Evolutionary conservation across 2,113 vertebrate species (phyloP).

Genomic region (Corynorhinus townsendii): DNA sequence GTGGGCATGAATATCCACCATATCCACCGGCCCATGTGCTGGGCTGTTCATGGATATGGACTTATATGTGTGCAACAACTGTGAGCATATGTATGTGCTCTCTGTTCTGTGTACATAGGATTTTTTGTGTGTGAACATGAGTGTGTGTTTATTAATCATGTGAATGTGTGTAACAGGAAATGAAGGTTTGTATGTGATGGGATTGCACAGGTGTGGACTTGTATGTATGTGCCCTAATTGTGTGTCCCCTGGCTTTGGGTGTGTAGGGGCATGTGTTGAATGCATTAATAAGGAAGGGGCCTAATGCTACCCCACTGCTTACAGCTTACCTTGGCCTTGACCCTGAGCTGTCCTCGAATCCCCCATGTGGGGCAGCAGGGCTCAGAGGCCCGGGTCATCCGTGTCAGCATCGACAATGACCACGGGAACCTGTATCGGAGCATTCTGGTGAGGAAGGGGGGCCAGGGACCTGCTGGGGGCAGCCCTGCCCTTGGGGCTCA

Average conservation of each 20-base stretch:
- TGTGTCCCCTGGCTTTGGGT: background rate
- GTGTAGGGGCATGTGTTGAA: background rate
- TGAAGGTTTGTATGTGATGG: background rate
- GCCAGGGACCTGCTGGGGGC: too few relatives aligned
- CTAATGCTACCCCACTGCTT: background rate
- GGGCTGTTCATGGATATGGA: accelerated
- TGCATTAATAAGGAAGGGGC: background rate
- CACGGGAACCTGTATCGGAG: conserved; percentile 90
- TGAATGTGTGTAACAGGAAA: background rate
- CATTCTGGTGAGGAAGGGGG: conserved; percentile 83
- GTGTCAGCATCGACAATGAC: conserved; percentile 83
- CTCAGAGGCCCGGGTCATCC: conserved; percentile 83
- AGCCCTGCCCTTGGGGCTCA: background rate
- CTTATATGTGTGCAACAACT: too few relatives aligned
- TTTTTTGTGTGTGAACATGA: background rate
- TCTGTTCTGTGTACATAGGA: background rate
- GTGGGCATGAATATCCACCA: accelerated
- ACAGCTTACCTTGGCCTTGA: background rate
- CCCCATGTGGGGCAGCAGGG: conserved; percentile 77
- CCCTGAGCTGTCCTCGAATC: conserved; percentile 65
- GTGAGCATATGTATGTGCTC: background rate
- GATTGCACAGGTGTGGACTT: background rate
- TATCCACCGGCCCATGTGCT: too few relatives aligned
- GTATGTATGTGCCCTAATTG: background rate
- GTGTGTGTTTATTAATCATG: background rate